A percentile compares a stretch with the other conserved stretches of the same genome.
phyloP scores from a whole-genome alignment of 1,140 invertebrate species.

The Drosophila lini region DNA sequence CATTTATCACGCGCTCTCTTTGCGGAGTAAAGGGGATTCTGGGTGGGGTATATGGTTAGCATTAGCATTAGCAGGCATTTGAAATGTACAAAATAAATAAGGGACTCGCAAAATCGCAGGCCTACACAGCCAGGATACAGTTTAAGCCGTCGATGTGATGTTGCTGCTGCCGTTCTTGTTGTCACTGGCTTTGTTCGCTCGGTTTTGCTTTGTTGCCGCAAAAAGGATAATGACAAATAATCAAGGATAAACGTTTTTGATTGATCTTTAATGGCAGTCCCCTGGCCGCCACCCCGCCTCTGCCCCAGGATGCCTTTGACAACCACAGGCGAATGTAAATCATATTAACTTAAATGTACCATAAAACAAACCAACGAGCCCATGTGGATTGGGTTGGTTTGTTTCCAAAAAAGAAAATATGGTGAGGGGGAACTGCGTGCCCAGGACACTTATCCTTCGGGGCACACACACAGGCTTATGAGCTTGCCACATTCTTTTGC shows the following conservation, averaged over 20 bases:
- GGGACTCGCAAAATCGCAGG: conserved; percentile 24
- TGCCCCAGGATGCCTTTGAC: conserved; percentile 51
- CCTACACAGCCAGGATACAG: neutral
- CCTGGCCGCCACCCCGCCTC: neutral
- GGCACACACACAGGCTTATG: conserved; percentile 39
- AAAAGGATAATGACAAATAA: conserved; percentile 84
- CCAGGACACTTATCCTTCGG: conserved; percentile 56
- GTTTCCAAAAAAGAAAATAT: neutral
- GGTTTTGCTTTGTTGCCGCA: conserved; percentile 52
- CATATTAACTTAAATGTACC: conserved; percentile 79
- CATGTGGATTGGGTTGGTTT: conserved; percentile 44
- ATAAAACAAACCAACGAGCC: conserved; percentile 60
- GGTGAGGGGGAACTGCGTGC: conserved; percentile 19
- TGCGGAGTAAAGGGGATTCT: conserved; percentile 8
- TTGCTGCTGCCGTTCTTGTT: conserved; percentile 46
- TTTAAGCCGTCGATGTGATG: conserved; percentile 56
- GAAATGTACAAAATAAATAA: conserved; percentile 80
- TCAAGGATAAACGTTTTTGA: conserved; percentile 83
- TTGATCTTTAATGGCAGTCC: conserved; percentile 82
- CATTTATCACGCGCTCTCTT: conserved; percentile 74
- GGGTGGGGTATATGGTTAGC: conserved; percentile 17
- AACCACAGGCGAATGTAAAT: conserved; percentile 75
- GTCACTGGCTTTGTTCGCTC: conserved; percentile 48
- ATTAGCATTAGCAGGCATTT: conserved; percentile 64
- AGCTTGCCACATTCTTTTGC: conserved; percentile 50